Evolutionary conservation across 2,888 invertebrate species (phyloP), one percentile per base, ranked within the genome.

Genomic region (Rhamphomyia laevipes): DNA sequence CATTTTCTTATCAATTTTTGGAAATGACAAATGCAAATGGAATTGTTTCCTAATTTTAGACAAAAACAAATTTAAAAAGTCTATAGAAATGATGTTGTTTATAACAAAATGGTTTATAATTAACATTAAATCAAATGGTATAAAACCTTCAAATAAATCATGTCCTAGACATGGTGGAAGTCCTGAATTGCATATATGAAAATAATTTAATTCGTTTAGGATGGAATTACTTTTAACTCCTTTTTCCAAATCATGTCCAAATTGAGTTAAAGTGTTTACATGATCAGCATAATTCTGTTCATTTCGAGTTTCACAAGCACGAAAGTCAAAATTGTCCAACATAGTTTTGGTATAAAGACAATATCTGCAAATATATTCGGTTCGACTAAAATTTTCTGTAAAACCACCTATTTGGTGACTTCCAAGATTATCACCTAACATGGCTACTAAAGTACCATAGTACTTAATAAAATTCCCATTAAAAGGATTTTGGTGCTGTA

Each of bases 161-260:
- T 63, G 62, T 1, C 55, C 57, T 18, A 62, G 43, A 46, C 61
- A 63, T 12, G 62, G 60, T 23, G 60, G 57, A 18, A 61, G 51
- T 10, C 62, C 61, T 3, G 56, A 53, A 42, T 49, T 51, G 45
- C 53, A 55, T 37, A 61, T 58, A 51, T 63, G 60, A 48, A 50
- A 63, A 53, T 55, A 50, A 31, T 51, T 44, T 13, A 59, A 46
- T 31, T 53, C 9, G 38, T 62, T 63, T 23, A 62, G 55, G 49
- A 45, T 30, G 16, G 60, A 63, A 47, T 57, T 44, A 43, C 41
- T 48, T 55, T 60, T 60, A 4, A 62, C 48, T 15, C 61, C 62
- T 47, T 49, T 57, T 18, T 15, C n/a, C 13, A 33, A 33, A 11
- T 33, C 33, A 21, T 21, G 21, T 21, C 21, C 21, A 5, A 21